Evolutionary conservation across 2,113 vertebrate genomes (phyloP).

Genomic region (Eleginops maclovinus): DNA sequence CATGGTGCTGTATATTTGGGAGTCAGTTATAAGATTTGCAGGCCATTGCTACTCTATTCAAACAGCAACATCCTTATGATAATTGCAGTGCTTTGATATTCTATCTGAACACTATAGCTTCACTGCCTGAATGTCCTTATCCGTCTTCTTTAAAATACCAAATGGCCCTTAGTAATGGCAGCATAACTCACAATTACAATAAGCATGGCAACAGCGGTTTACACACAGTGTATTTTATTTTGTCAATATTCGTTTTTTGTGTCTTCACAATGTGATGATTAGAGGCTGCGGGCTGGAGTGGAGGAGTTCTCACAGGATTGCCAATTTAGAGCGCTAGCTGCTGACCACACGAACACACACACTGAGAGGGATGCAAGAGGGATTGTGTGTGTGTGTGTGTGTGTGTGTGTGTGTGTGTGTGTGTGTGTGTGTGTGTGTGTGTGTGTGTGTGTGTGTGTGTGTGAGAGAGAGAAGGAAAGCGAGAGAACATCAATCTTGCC

Average conservation of each 20-base stretch:
- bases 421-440: constrained; percentile 7
- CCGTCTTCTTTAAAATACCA: constrained; percentile 2
- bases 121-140: not conserved
- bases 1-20: constrained; percentile 21
- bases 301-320: constrained; percentile 53
- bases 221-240: not conserved
- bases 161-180: not conserved
- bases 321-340: constrained; percentile 55
- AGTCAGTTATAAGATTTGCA: constrained; percentile 20
- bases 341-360: constrained; percentile 45
- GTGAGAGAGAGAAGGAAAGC: constrained; percentile 37
- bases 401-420: constrained; percentile 11
- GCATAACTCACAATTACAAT: constrained; percentile 21
- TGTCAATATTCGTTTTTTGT: constrained; percentile 32
- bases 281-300: constrained; percentile 28
- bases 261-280: constrained; percentile 37
- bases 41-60: not conserved
- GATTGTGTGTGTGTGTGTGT: constrained; percentile 6
- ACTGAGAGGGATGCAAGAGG: constrained; percentile 13
- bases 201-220: not conserved
- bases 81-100: constrained; percentile 4
- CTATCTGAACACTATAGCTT: not conserved
- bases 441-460: constrained; percentile 7
- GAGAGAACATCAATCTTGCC: constrained; percentile 76
- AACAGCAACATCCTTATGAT: not conserved